Conservation (phyloP, 1,140 invertebrate genomes). For the Anadara kagoshimensis region DNA sequence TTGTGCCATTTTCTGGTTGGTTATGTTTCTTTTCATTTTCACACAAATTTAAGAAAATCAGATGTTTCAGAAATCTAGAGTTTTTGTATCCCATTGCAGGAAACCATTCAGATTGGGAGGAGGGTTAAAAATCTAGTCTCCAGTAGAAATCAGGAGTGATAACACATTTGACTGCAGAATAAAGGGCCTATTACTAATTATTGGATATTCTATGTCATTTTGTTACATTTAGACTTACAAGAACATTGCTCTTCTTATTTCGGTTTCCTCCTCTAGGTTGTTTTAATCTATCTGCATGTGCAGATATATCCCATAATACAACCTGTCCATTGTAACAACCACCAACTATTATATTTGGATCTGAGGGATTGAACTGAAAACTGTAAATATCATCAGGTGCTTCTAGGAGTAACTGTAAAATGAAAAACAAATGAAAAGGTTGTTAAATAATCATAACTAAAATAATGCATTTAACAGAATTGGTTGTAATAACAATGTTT, state of each 20-base stretch:
- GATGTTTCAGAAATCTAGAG: no score
- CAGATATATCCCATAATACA: conserved; percentile 75
- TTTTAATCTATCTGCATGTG: conserved; percentile 70
- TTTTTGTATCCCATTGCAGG: no score
- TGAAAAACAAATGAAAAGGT: conserved; percentile 1
- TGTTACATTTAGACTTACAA: conserved; percentile 51
- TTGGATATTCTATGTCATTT: no score
- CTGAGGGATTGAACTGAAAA: conserved; percentile 73
- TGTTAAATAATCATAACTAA: not conserved
- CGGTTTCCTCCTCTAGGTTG: conserved; percentile 62
- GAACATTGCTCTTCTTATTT: conserved; percentile 64
- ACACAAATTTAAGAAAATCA: no score
- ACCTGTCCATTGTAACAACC: conserved; percentile 77
- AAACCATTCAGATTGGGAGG: no score
- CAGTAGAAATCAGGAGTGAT: no score
- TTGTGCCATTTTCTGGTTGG: no score
- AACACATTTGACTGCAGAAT: no score
- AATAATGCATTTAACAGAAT: not conserved
- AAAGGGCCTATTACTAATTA: no score
- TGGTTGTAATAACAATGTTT: not conserved
- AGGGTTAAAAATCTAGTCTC: no score
- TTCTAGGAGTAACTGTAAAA: conserved; percentile 73
- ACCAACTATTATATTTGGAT: conserved; percentile 74
- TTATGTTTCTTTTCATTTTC: no score
- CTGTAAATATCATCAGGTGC: conserved; percentile 74